A percentile compares a stretch with the other conserved stretches of the same genome.
Evolutionary conservation across 2,888 invertebrate species (phyloP).

Genomic region (Danaus chrysippus): DNA sequence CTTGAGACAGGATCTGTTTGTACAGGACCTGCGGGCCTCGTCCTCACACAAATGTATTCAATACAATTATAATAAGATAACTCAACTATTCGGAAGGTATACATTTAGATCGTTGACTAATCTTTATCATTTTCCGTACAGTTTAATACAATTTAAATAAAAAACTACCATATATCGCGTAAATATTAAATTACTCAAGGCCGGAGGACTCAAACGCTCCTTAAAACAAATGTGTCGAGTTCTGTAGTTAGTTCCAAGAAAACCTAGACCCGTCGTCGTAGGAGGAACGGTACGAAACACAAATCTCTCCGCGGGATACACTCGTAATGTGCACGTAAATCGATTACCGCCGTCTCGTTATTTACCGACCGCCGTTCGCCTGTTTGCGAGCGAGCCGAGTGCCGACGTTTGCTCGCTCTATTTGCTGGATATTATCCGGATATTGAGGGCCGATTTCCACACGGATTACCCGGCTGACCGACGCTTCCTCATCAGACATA

Average conservation of each 20-base stretch:
- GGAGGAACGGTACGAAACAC: conserved; percentile 32
- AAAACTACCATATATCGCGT: neutral
- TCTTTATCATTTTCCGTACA: conserved; percentile 1
- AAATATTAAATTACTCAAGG: conserved; percentile 15
- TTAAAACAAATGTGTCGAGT: conserved; percentile 24
- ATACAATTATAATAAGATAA: too few relatives aligned
- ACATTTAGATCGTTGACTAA: too few relatives aligned
- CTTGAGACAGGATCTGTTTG: conserved; percentile 28
- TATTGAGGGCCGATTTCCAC: conserved; percentile 33
- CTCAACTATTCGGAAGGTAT: too few relatives aligned
- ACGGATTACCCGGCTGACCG: conserved; percentile 6
- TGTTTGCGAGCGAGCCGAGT: conserved; percentile 25
- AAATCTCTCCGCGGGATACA: conserved; percentile 36
- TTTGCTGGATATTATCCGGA: conserved; percentile 39
- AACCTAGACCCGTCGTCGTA: conserved; percentile 26
- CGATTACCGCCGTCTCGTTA: conserved; percentile 30
- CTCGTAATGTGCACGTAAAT: conserved; percentile 31
- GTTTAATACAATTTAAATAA: neutral
- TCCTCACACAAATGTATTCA: too few relatives aligned
- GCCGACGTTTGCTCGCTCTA: conserved; percentile 33
- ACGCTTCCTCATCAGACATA: conserved; percentile 1
- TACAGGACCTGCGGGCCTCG: conserved; percentile 21
- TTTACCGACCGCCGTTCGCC: conserved; percentile 26
- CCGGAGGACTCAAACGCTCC: conserved; percentile 9
- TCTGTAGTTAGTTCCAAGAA: conserved; percentile 22